Evolutionary conservation across 2,113 vertebrate species (phyloP).

Genomic region (Elephas maximus): DNA sequence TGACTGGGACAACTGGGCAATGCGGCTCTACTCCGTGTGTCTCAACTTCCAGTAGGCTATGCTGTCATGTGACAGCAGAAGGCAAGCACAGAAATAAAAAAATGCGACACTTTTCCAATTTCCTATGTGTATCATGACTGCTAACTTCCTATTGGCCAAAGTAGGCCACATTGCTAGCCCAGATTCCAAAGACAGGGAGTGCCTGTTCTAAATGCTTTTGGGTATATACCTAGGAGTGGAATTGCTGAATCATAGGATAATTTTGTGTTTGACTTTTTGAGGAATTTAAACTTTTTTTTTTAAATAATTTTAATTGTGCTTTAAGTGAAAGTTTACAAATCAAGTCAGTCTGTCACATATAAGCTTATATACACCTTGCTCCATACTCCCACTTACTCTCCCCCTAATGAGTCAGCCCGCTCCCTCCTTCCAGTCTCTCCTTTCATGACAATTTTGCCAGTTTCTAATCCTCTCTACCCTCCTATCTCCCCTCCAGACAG

Average conservation of each 20-base stretch:
- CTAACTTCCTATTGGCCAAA: not conserved
- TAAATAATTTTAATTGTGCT: too few relatives aligned
- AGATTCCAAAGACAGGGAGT: not conserved
- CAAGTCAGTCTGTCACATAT: too few relatives aligned
- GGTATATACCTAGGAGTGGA: not conserved
- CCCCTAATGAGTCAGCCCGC: too few relatives aligned
- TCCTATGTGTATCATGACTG: not conserved
- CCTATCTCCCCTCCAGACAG: too few relatives aligned
- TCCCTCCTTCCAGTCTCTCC: too few relatives aligned
- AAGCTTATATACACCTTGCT: too few relatives aligned
- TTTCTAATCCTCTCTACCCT: too few relatives aligned
- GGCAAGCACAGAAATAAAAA: not conserved
- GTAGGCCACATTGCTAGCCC: not conserved
- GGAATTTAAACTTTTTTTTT: too few relatives aligned
- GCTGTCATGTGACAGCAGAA: not conserved
- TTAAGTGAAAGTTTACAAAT: too few relatives aligned
- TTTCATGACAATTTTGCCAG: too few relatives aligned
- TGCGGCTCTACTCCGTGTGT: not conserved
- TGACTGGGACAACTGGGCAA: not conserved
- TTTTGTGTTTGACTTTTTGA: not conserved
- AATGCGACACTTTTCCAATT: not conserved
- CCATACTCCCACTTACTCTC: too few relatives aligned
- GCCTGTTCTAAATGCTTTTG: not conserved
- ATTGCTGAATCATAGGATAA: not conserved
- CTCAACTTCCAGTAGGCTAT: not conserved